These are phyloP conservation scores for Serilophus lunatus DNA, from an alignment of 2,113 vertebrate species.

Conservation along the genomic window DNA sequence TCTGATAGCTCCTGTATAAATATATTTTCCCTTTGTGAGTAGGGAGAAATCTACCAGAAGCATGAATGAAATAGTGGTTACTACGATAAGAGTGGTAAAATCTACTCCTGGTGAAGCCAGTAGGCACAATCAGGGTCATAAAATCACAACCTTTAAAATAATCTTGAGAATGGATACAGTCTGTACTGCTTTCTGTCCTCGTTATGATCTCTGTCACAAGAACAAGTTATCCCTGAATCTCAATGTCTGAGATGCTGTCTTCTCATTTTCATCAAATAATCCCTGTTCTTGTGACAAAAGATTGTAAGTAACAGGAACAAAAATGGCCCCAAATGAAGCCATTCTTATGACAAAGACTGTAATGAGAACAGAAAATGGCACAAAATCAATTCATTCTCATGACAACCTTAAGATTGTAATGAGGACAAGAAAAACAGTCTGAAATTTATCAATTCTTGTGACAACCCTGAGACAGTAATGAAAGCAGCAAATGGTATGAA, in stretches of 20 bases:
- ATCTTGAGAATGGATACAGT: slow-evolving; percentile 10
- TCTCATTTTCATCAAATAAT: slow-evolving; percentile 64
- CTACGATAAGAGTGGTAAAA: neutral
- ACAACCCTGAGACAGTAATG: slow-evolving; percentile 77
- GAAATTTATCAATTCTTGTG: slow-evolving; percentile 80
- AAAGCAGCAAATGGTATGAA: slow-evolving; percentile 71
- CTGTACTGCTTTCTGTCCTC: slow-evolving; percentile 34
- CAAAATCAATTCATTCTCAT: slow-evolving; percentile 76
- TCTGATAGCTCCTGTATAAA: neutral
- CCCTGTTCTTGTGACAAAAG: slow-evolving; percentile 60
- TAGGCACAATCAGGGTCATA: slow-evolving; percentile 10
- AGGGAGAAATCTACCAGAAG: neutral
- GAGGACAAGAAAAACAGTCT: slow-evolving; percentile 80
- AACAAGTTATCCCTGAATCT: slow-evolving; percentile 48
- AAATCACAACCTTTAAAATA: slow-evolving; percentile 33
- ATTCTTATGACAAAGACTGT: slow-evolving; percentile 73
- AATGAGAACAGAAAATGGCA: slow-evolving; percentile 74
- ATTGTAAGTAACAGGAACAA: slow-evolving; percentile 57
- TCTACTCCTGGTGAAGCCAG: neutral
- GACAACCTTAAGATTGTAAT: slow-evolving; percentile 79
- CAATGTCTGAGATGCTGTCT: slow-evolving; percentile 28
- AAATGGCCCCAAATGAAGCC: slow-evolving; percentile 72
- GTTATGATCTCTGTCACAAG: slow-evolving; percentile 44
- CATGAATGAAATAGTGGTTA: neutral
- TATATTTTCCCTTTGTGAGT: neutral